Conservation (phyloP, 2,888 invertebrate species). For the Rugalucina vietnamica region DNA sequence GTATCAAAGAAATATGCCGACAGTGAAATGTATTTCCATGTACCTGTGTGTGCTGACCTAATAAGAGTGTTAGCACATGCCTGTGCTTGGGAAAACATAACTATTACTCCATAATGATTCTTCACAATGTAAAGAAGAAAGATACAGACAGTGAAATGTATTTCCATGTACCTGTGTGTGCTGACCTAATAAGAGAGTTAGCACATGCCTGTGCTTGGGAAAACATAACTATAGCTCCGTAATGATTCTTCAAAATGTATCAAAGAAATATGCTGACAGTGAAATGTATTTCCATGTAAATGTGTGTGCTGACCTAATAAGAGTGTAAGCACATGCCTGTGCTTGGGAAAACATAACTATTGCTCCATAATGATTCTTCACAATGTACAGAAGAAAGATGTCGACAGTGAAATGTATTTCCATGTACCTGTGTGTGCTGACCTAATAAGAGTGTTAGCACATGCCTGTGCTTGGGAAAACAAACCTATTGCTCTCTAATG, state of each 20-base stretch:
- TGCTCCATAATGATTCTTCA: neutral
- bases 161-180: neutral
- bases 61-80: neutral
- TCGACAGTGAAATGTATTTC: neutral
- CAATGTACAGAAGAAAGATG: neutral
- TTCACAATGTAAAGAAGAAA: neutral
- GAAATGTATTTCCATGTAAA: neutral
- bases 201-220: neutral
- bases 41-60: neutral
- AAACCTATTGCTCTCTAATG: neutral
- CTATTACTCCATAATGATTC: neutral
- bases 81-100: neutral
- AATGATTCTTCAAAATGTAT: neutral
- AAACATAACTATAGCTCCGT: neutral
- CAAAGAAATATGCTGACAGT: neutral
- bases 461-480: neutral
- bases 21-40: neutral
- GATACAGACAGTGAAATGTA: neutral
- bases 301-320: neutral
- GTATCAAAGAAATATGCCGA: neutral
- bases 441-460: neutral
- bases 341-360: neutral
- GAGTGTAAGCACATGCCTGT: neutral
- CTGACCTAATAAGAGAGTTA: neutral
- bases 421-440: neutral